phyloP scores from a whole-genome alignment of 2,113 vertebrate species.

The Myotis brandtii region DNA sequence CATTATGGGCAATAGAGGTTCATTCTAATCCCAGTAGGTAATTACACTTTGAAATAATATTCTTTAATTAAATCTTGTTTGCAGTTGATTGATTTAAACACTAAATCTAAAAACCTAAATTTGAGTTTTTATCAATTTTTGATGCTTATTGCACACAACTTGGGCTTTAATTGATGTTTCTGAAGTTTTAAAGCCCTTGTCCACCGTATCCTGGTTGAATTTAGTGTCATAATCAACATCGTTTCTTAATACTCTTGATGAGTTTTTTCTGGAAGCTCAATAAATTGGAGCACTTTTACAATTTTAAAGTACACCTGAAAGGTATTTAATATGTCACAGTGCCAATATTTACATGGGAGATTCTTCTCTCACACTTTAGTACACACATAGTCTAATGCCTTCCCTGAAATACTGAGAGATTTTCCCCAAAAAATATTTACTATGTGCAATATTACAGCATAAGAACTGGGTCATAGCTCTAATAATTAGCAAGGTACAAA shows the following conservation, averaged over 20 bases:
- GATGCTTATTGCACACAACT: constrained; percentile 92
- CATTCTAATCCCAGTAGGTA: constrained; percentile 99
- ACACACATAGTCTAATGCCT: background rate
- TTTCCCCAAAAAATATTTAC: fast-evolving
- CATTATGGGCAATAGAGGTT: constrained; percentile 94
- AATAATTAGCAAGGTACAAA: background rate
- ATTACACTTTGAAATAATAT: constrained; percentile 99
- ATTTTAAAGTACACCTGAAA: background rate
- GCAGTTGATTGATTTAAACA: constrained; percentile 99
- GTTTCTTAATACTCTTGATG: constrained; percentile 72
- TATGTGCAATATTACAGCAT: background rate
- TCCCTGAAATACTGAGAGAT: background rate
- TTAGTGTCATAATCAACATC: constrained; percentile 85
- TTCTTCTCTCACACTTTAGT: background rate
- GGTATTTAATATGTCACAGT: background rate
- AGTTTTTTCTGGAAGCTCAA: constrained; percentile 65
- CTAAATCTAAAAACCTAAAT: constrained; percentile 94
- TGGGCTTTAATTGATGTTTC: constrained; percentile 92
- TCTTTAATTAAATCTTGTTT: constrained; percentile 99
- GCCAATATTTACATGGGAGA: background rate
- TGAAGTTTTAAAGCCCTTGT: constrained; percentile 90
- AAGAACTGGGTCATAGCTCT: background rate
- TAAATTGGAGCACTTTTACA: constrained; percentile 70
- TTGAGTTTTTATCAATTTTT: constrained; percentile 93
- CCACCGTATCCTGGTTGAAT: constrained; percentile 87